A percentile compares a stretch with the other conserved stretches of the same genome.
These are phyloP conservation scores for Patiria miniata DNA, from an alignment of 35 echinoderm and acorn worm genomes.

Conservation along the genomic window DNA sequence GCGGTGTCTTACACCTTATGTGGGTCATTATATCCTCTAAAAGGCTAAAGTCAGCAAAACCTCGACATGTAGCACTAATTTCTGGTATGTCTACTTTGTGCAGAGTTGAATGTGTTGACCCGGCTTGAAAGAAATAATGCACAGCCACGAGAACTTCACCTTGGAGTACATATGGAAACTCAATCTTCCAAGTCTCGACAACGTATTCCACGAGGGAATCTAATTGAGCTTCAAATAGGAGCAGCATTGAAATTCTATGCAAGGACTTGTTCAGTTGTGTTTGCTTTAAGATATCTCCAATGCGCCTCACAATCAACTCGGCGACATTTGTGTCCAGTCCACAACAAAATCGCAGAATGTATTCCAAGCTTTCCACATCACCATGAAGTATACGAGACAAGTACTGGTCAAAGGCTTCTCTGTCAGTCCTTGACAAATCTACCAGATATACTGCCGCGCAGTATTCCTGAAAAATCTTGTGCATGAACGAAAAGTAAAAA, in stretches of 20 bases:
- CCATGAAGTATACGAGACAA: neutral
- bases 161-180: neutral
- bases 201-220: neutral
- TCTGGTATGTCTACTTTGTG: neutral
- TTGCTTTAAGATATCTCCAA: neutral
- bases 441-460: slow-evolving; percentile 27
- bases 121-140: neutral
- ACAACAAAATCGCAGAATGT: slow-evolving; percentile 10
- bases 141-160: neutral
- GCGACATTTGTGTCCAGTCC: neutral
- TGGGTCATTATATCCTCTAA: neutral
- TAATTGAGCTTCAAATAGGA: neutral
- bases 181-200: neutral
- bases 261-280: neutral
- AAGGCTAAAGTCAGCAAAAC: neutral
- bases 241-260: neutral
- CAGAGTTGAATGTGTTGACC: neutral
- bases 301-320: neutral
- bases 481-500: neutral
- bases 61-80: neutral
- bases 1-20: neutral
- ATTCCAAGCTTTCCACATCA: slow-evolving; percentile 13
- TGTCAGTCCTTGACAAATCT: neutral
- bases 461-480: slow-evolving; percentile 46
- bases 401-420: neutral